Base-by-base conservation (phyloP, 1,140 invertebrate species). In the Sesamia nonagrioides region DNA sequence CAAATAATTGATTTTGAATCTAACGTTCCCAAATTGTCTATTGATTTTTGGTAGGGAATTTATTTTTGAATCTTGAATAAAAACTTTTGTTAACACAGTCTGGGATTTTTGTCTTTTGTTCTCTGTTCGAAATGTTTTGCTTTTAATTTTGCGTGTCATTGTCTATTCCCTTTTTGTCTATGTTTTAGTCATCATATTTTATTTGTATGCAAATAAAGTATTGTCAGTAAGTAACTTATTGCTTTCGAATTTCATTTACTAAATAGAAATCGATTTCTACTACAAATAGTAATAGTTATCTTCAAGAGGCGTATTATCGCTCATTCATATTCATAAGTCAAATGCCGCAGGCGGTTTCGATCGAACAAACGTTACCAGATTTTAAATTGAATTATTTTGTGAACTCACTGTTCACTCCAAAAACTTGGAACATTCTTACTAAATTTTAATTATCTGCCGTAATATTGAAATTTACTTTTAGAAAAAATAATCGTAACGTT, bases 241-340 rank as follows among this genome's bases (percentile, higher is more conserved):
- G 35, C 33, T 60, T 33, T n/a, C 56, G n/a, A 40, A 40, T 40
- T 50, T 13, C 68, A 71, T 35, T 18, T 15, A 17, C 48, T 18
- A 52, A 52, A 54, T 54, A 54, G 2, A 11, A 52, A 76, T 76
- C 27, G 74, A 76, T 66, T 66, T 18, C 33, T 33, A 15, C 48
- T 15, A 17, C 33, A 63, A 76, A 76, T 77, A 88, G 88, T 88
- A 87, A 89, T 86, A 86, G 80, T 86, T 88, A 87, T 86, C 86
- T 83, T 76, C 75, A 80, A 78, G 80, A 68, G 50, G 48, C 60
- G 71, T 78, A 87, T 83, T 87, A 89, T 88, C 79, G 52, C 80
- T 84, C 80, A 89, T 91, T 86, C 84, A 90, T 91, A 91, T 91
- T 90, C 87, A 91, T 90, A 83, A 86, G 82, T 81, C 77, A 77